phyloP scores from a whole-genome alignment of 2,888 invertebrate genomes.

The Papilio gigon region DNA sequence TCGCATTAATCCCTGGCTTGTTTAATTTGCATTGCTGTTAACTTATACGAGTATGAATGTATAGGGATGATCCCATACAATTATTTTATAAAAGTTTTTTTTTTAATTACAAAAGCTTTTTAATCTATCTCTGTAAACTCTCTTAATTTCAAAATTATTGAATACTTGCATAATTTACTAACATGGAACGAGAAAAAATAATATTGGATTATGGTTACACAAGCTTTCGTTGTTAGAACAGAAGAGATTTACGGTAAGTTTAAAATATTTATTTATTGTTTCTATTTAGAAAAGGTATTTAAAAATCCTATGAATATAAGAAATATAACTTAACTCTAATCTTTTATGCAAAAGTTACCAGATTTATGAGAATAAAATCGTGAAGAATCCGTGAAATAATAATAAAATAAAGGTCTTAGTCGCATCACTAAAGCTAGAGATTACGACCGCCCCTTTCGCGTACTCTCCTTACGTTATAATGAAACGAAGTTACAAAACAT shows the following conservation, averaged over 20 bases:
- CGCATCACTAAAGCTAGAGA: constrained; percentile 9
- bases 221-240: not conserved
- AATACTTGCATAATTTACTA: not conserved
- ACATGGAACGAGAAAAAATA: too few species aligned
- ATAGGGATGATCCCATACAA: constrained; percentile 7
- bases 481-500: constrained; percentile 30
- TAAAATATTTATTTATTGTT: not conserved
- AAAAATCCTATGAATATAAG: not conserved
- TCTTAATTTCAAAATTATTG: not conserved
- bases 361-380: not conserved
- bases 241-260: not conserved
- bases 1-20: constrained; percentile 31
- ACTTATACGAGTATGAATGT: constrained; percentile 2
- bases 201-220: not conserved
- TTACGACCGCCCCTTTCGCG: constrained; percentile 22
- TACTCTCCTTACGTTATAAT: constrained; percentile 11
- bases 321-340: not conserved
- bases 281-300: not conserved
- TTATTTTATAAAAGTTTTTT: not conserved
- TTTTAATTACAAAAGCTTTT: not conserved
- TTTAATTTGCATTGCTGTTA: constrained; percentile 30
- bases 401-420: not conserved
- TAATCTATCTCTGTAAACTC: not conserved
- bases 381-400: not conserved
- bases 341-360: not conserved